These are phyloP conservation scores for Dendroctonus valens DNA, from an alignment of 1,140 invertebrate genomes.

Conservation along the genomic window DNA sequence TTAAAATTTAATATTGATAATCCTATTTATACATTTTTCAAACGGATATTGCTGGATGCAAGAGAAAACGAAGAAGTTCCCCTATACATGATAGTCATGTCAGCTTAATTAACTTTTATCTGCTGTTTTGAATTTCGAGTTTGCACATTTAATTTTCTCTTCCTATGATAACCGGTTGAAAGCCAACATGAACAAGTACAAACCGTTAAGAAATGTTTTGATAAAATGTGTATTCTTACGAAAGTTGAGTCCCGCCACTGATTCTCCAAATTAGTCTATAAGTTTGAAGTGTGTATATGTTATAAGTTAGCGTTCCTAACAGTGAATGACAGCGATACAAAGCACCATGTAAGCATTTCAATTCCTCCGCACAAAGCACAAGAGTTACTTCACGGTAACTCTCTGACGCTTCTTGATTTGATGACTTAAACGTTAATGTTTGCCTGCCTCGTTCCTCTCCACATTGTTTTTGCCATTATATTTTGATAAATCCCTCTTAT, in stretches of 20 bases:
- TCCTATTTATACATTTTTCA: too few species aligned
- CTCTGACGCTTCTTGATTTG: conserved; percentile 26
- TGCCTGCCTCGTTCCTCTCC: conserved; percentile 27
- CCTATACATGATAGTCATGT: too few species aligned
- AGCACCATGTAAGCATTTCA: conserved; percentile 30
- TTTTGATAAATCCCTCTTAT: conserved; percentile 30
- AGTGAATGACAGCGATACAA: conserved; percentile 32
- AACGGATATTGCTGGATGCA: too few species aligned
- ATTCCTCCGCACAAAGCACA: conserved; percentile 22
- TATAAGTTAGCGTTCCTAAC: conserved; percentile 28
- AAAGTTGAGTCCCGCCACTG: conserved; percentile 3
- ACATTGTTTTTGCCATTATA: conserved; percentile 28
- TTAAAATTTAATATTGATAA: too few species aligned
- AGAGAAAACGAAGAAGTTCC: too few species aligned
- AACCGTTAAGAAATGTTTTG: too few species aligned
- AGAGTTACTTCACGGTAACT: conserved; percentile 27
- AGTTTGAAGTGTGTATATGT: conserved; percentile 35
- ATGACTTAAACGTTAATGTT: conserved; percentile 31
- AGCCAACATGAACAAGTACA: too few species aligned
- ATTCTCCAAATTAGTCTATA: conserved; percentile 27
- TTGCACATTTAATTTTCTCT: too few species aligned
- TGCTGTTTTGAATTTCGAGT: too few species aligned
- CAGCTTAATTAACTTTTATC: too few species aligned
- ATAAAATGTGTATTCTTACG: too few species aligned
- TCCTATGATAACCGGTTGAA: too few species aligned